These are phyloP conservation scores for Drosophila formosana DNA, from an alignment of 2,888 invertebrate genomes.

Conservation along the genomic window DNA sequence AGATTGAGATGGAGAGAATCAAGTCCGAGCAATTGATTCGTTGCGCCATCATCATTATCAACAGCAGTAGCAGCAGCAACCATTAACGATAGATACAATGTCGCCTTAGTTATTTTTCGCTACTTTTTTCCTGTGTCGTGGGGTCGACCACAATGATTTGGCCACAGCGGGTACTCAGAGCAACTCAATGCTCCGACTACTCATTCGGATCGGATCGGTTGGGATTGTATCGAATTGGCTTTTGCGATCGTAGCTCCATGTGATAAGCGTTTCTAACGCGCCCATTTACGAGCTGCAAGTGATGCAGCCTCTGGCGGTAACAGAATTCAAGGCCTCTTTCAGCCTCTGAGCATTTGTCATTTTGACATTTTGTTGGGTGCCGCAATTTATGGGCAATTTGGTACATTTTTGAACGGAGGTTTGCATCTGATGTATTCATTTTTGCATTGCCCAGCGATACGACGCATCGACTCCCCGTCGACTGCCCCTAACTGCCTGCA, in stretches of 20 bases:
- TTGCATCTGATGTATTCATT: slow-evolving; percentile 56
- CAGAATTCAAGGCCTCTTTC: background rate
- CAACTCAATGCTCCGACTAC: slow-evolving; percentile 1
- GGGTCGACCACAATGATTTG: slow-evolving; percentile 77
- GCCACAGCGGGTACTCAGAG: slow-evolving; percentile 73
- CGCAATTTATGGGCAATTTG: slow-evolving; percentile 47
- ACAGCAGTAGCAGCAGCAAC: background rate
- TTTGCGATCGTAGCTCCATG: slow-evolving; percentile 44
- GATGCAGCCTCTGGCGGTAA: background rate
- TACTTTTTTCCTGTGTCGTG: slow-evolving; percentile 34
- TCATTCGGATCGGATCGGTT: slow-evolving; percentile 13
- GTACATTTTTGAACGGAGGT: slow-evolving; percentile 36
- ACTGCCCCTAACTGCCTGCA: slow-evolving; percentile 2
- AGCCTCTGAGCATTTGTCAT: slow-evolving; percentile 37
- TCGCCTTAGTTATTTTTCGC: slow-evolving; percentile 1
- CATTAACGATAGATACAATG: slow-evolving; percentile 3
- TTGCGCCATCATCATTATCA: slow-evolving; percentile 55
- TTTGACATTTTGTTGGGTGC: slow-evolving; percentile 43
- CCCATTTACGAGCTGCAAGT: slow-evolving; percentile 29
- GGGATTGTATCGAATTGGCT: slow-evolving; percentile 18
- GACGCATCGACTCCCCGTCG: slow-evolving; percentile 16
- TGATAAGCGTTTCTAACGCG: slow-evolving; percentile 59
- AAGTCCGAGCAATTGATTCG: slow-evolving; percentile 68
- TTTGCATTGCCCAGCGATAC: slow-evolving; percentile 18
- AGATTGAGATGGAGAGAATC: background rate